Evolutionary conservation across 2,113 vertebrate genomes (phyloP).

Genomic region (Myotis yumanensis): DNA sequence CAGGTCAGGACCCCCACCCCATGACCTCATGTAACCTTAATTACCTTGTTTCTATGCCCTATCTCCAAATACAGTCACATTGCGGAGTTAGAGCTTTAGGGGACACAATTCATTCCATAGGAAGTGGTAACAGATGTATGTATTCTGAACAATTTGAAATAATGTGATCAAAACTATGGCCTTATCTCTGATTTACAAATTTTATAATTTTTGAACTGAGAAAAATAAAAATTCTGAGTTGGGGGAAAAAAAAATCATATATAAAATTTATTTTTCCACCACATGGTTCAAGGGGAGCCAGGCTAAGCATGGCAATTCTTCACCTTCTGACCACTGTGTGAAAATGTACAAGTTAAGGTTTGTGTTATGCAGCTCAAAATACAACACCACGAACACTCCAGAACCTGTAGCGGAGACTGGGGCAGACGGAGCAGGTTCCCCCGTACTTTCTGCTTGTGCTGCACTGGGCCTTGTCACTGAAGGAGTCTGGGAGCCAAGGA

Average conservation of each 20-base stretch:
- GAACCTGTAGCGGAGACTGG: neutral
- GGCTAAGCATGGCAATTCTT: neutral
- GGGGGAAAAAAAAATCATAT: neutral
- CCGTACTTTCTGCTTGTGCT: rapidly evolving
- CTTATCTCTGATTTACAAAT: neutral
- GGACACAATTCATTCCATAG: neutral
- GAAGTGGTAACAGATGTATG: neutral
- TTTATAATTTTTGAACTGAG: neutral
- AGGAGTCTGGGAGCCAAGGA: neutral
- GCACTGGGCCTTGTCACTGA: rapidly evolving
- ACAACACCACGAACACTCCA: neutral
- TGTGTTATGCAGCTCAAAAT: neutral
- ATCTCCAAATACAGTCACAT: neutral
- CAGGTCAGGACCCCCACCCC: neutral
- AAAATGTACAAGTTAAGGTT: neutral
- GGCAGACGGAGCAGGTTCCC: no score
- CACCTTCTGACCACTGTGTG: neutral
- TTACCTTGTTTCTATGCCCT: neutral
- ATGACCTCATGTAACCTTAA: neutral
- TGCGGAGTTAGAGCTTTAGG: neutral
- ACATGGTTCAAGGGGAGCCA: neutral
- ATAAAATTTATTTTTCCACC: neutral
- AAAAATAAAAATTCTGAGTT: neutral
- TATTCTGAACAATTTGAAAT: neutral
- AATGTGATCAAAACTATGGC: neutral